phyloP scores from a whole-genome alignment of 2,113 vertebrate genomes.

The Artemisiospiza belli region DNA sequence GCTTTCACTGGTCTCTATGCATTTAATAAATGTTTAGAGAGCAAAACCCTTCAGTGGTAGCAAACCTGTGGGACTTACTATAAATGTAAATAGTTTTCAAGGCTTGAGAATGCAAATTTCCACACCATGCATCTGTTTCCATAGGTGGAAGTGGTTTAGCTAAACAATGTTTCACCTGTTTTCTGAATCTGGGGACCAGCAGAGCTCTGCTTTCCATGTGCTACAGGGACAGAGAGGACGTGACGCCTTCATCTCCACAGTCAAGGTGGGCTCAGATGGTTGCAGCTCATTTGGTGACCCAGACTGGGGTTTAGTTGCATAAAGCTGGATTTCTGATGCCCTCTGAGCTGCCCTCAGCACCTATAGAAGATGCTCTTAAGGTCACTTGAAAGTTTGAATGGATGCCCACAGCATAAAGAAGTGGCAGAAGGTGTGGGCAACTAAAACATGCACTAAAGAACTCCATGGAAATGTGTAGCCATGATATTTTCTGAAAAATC shows the following conservation, averaged over 20 bases:
- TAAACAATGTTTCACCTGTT: not conserved
- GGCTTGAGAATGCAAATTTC: not conserved
- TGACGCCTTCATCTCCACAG: not conserved
- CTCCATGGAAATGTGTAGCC: not conserved
- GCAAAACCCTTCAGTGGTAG: not conserved
- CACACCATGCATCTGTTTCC: not conserved
- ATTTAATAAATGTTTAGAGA: not conserved
- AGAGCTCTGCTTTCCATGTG: not conserved
- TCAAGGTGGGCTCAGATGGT: not conserved
- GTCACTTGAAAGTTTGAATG: not conserved
- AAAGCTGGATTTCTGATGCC: not conserved
- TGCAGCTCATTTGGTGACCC: not conserved
- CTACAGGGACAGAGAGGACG: not conserved
- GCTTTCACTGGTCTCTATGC: not conserved
- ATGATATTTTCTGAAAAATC: too few species aligned
- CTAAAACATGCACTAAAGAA: not conserved
- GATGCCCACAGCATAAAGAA: not conserved
- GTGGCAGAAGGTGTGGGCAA: not conserved
- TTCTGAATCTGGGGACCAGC: not conserved
- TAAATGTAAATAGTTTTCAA: not conserved
- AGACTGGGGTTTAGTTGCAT: not conserved
- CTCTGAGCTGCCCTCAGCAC: not conserved
- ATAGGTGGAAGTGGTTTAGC: not conserved
- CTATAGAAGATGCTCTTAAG: not conserved
- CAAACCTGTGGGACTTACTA: not conserved